These are phyloP conservation scores for Chelonia mydas DNA, from an alignment of 2,797 vertebrate species.

Conservation along the genomic window DNA sequence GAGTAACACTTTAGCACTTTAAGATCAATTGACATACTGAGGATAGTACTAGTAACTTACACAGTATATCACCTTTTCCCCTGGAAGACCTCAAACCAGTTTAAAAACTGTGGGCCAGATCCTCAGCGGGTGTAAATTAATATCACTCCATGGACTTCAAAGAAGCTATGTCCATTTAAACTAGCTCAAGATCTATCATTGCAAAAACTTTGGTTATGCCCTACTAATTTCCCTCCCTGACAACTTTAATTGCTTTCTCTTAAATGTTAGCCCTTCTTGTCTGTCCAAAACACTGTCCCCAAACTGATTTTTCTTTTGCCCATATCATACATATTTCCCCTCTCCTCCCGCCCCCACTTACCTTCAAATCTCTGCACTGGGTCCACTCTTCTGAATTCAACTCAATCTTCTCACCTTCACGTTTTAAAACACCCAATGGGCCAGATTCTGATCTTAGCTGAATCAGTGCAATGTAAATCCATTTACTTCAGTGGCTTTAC, in stretches of 20 bases:
- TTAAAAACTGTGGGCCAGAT: neutral
- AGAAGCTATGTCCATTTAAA: neutral
- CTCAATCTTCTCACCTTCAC: neutral
- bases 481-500: constrained; percentile 12
- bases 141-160: neutral
- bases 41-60: neutral
- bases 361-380: neutral
- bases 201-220: neutral
- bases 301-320: neutral
- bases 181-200: neutral
- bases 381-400: neutral
- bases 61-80: neutral
- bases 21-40: neutral
- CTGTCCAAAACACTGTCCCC: neutral
- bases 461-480: neutral
- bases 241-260: neutral
- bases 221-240: neutral
- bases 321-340: neutral
- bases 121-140: neutral
- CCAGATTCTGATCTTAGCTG: neutral
- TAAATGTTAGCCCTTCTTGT: neutral
- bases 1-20: neutral
- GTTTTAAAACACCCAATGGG: neutral
- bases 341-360: neutral
- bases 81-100: neutral